Conservation (phyloP, 2,113 vertebrate species). For the Tapirus terrestris region DNA sequence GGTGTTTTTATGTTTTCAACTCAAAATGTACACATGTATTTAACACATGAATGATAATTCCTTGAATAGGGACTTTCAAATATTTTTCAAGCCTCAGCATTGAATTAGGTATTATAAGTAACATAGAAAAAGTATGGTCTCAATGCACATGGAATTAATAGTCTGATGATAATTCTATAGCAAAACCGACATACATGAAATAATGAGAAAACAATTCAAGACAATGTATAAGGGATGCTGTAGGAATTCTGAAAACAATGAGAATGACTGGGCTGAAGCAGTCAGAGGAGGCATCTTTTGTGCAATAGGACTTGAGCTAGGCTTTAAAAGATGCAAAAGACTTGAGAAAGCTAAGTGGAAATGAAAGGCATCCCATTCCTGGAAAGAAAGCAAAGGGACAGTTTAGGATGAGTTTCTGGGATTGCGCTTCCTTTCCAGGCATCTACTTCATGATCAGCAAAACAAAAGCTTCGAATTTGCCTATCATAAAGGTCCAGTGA, state of each 20-base stretch:
- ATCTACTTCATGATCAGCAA: background rate
- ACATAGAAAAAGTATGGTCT: background rate
- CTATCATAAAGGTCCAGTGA: background rate
- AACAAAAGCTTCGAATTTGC: conserved; percentile 20
- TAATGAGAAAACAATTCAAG: background rate
- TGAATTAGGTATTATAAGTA: conserved; percentile 1
- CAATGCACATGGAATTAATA: background rate
- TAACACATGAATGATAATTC: background rate
- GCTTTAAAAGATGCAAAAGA: background rate
- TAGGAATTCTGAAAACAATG: background rate
- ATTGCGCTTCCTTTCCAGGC: background rate
- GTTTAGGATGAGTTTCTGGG: background rate
- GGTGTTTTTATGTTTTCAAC: conserved; percentile 9
- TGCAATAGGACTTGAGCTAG: background rate
- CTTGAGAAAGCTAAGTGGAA: background rate
- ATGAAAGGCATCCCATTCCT: background rate
- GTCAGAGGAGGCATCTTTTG: background rate
- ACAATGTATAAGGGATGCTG: background rate
- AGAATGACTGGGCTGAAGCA: background rate
- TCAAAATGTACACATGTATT: background rate
- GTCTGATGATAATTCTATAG: background rate
- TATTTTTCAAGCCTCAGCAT: conserved; percentile 29
- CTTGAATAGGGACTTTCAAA: background rate
- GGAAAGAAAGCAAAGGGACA: background rate
- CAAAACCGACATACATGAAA: conserved; percentile 1